phyloP scores from a whole-genome alignment of 2,113 vertebrate species.

The Xenopus laevis region DNA sequence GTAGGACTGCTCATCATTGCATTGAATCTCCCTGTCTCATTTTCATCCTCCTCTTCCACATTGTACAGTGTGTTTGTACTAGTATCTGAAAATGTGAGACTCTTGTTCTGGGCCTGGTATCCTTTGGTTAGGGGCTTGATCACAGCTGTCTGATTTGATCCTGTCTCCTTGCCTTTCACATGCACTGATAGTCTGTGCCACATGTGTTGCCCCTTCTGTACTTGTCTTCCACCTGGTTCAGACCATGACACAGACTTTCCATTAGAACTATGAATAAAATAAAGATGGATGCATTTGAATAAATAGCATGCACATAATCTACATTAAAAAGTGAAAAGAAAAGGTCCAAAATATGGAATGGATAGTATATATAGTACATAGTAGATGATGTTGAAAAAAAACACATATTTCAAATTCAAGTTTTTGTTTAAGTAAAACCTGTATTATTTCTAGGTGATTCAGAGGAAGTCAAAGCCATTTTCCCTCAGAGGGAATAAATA shows the following conservation, averaged over 20 bases:
- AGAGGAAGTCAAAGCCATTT: no score
- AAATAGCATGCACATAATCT: slow-evolving; percentile 45
- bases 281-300: slow-evolving; percentile 77
- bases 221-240: slow-evolving; percentile 98
- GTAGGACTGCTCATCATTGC: slow-evolving; percentile 63
- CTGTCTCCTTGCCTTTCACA: slow-evolving; percentile 92
- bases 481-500: no score
- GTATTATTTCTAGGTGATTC: no score
- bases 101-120: slow-evolving; percentile 80
- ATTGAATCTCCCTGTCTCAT: slow-evolving; percentile 66
- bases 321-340: slow-evolving; percentile 43
- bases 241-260: slow-evolving; percentile 99
- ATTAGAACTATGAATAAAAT: slow-evolving; percentile 99
- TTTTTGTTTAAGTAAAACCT: no score
- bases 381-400: no score
- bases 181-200: slow-evolving; percentile 99
- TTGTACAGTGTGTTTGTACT: slow-evolving; percentile 81
- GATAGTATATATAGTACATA: not conserved
- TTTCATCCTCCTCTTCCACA: slow-evolving; percentile 75
- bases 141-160: slow-evolving; percentile 96
- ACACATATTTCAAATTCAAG: no score
- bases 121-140: slow-evolving; percentile 99
- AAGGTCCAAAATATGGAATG: slow-evolving; percentile 17
- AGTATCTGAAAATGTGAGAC: slow-evolving; percentile 76
- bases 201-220: slow-evolving; percentile 87